phyloP scores from a whole-genome alignment of 2,888 invertebrate species.

The Sinopyrophorus schimmeli region DNA sequence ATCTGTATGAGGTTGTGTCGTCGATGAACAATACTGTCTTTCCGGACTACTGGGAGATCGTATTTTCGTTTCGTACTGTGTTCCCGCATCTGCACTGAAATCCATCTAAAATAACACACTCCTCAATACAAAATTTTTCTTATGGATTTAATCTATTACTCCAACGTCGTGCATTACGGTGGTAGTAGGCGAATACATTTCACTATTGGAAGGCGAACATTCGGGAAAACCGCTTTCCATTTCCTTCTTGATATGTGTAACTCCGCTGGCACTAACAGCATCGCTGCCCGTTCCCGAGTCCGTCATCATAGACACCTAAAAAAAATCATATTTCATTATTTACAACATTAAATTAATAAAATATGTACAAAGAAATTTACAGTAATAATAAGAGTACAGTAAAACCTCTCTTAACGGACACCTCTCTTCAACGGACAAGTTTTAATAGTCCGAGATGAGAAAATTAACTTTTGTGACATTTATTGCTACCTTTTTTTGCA shows the following conservation, averaged over 20 bases:
- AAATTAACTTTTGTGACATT: too few species aligned
- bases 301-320: slow-evolving; percentile 75
- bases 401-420: too few species aligned
- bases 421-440: too few species aligned
- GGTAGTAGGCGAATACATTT: slow-evolving; percentile 62
- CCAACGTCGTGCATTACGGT: slow-evolving; percentile 55
- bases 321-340: slow-evolving; percentile 25
- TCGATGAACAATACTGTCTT: slow-evolving; percentile 88
- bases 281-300: slow-evolving; percentile 52
- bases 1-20: slow-evolving; percentile 72
- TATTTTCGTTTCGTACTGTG: slow-evolving; percentile 62
- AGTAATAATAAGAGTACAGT: too few species aligned
- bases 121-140: too few species aligned
- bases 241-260: slow-evolving; percentile 61
- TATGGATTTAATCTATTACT: slow-evolving; percentile 34
- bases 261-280: slow-evolving; percentile 34
- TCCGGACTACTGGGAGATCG: slow-evolving; percentile 79
- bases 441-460: too few species aligned
- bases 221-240: slow-evolving; percentile 57
- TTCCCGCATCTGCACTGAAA: slow-evolving; percentile 24
- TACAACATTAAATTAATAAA: slow-evolving; percentile 8
- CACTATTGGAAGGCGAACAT: slow-evolving; percentile 59
- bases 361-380: slow-evolving; percentile 4
- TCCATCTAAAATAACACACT: slow-evolving; percentile 18
- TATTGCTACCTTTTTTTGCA: too few species aligned